Evolutionary conservation across 2,113 vertebrate genomes (phyloP), one percentile per base, ranked within the genome.

Genomic region (Lophius piscatorius): DNA sequence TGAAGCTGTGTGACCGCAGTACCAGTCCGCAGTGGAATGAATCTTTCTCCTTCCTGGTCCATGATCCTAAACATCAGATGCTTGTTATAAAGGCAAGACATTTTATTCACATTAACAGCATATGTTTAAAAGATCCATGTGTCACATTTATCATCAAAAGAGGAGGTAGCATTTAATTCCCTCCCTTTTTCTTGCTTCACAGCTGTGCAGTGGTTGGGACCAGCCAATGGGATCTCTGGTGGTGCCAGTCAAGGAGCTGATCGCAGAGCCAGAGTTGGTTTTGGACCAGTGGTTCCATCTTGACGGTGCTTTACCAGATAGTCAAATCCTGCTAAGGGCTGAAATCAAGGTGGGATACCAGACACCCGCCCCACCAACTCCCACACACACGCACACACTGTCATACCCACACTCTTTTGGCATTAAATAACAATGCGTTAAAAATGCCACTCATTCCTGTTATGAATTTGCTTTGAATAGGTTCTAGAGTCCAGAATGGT

Each of bases 201-300:
- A 93, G 92, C 45, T 93, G 57, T 91, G 83, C 8, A 91, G 89
- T 61, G 87, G 70, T 13, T 92, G 91, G 89, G 88, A 91, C 21
- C 83, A 92, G 74, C 79, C 87, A 0, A 78, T 96, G 82, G 96
- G 96, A 4, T 86, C 87, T 0, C 47, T 96, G 29, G 91, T 92
- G n/a, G 67, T 96, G 60, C 82, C 94, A 7, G 56, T 96, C 18
- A 87, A 78, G 2, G 91, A 93, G 60, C 78, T 97, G 29, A 90
- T 97, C 6, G 66, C 54, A 12, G 60, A 86, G 2, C 90, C 93
- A 44, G 80, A 59, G 13, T 87, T 96, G 58, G 82, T 90, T 35
- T 51, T 94, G 69, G 96, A 97, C 63, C 86, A 68, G 16, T 96
- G 95, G 96, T 88, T 94, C 21, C 40, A 45, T 0, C 84, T 97